phyloP scores from a whole-genome alignment of 2,113 vertebrate species.

The Plectropomus leopardus region DNA sequence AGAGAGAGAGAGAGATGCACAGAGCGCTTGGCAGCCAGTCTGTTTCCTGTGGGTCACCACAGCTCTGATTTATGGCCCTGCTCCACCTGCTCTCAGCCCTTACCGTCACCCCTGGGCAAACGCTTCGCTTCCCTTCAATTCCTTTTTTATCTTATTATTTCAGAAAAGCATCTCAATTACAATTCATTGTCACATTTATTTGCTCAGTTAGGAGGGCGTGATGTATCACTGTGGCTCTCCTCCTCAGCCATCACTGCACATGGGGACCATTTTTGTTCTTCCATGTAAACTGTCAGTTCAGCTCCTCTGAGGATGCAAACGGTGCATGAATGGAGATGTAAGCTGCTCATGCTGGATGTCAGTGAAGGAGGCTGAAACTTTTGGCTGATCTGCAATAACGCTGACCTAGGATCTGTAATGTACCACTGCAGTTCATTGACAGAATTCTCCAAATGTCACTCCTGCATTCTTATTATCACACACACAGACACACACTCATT shows the following conservation, averaged over 20 bases:
- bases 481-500: conserved; percentile 36
- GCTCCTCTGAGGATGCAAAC: conserved; percentile 42
- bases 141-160: conserved; percentile 50
- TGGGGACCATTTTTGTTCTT: conserved; percentile 20
- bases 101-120: conserved; percentile 39
- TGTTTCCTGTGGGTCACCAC: conserved; percentile 49
- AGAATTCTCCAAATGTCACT: conserved; percentile 60
- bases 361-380: conserved; percentile 18
- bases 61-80: conserved; percentile 63
- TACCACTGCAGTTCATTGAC: conserved; percentile 13
- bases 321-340: conserved; percentile 28
- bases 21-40: conserved; percentile 29
- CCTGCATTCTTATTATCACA: conserved; percentile 47
- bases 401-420: conserved; percentile 25
- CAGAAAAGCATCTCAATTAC: conserved; percentile 36
- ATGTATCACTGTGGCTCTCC: conserved; percentile 35
- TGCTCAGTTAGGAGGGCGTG: conserved; percentile 20
- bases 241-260: conserved; percentile 4
- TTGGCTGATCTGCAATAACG: conserved; percentile 7
- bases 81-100: conserved; percentile 36
- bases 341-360: conserved; percentile 9
- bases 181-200: conserved; percentile 24
- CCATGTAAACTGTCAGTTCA: conserved; percentile 54
- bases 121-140: conserved; percentile 32
- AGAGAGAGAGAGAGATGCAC: not conserved